Base-by-base conservation (phyloP, 2,797 vertebrate species). In the Diplodus sargus region DNA sequence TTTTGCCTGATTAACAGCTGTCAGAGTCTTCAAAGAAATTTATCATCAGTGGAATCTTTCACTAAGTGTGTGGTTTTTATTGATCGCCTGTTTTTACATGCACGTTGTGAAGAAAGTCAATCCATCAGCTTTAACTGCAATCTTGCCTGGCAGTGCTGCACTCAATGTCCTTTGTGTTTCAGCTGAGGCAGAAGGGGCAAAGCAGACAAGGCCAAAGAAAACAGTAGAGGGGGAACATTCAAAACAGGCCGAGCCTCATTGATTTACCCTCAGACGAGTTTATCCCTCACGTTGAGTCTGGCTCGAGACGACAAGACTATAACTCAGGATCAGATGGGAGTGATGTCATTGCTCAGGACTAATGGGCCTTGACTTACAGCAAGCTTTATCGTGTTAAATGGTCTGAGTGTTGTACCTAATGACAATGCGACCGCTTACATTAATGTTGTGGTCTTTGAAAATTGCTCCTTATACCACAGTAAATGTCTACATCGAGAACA, bases 301-400 rank as follows among this genome's bases (percentile, higher is more conserved):
- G 73, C 81, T 81, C 4, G 11, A 81, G 75, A 83, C 79, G 76
- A 68, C 22, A 5, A 48, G 82, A 39, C 71, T 79, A 66, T 90
- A 88, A 84, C 61, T 86, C 75, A 76, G 54, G 45, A 75, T 86
- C 69, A 68, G 73, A 80, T 71, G 65, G 74, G 58, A 79, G 82
- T 77, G 85, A 91, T 89, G 83, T 90, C 90, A 87, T 92, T 81
- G 39, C 60, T 86, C 74, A 64, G 42, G 66, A 82, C 76, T 90
- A 91, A 92, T 90, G 83, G 84, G 65, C 85, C 77, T 67, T 65
- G 88, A 87, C 83, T 73, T 81, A 59, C 57, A 76, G 66, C 47
- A 25, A 39, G 81, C 67, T 74, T 91, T 83, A 86, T 88, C 58
- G 72, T 83, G 79, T 89, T 89, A 85, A 87, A 86, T 85, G 75